phyloP scores from a whole-genome alignment of 2,888 invertebrate species.

The Schizotus pectinicornis region DNA sequence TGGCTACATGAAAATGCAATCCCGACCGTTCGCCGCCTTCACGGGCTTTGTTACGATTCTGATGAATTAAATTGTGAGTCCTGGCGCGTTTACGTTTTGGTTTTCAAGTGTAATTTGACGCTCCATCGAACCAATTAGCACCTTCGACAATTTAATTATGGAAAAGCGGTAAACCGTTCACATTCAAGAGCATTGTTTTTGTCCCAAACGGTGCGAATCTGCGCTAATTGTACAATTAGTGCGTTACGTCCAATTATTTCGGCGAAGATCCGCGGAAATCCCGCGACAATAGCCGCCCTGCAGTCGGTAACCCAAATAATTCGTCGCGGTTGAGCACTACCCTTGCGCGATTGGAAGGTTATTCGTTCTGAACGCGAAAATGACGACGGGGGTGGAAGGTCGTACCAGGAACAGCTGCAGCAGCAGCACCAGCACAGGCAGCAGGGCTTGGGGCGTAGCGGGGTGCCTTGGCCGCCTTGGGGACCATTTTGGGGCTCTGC shows the following conservation, averaged over 20 bases:
- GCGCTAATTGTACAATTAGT: no score
- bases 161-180: no score
- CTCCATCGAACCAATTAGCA: no score
- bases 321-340: conserved; percentile 17
- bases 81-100: neutral
- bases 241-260: no score
- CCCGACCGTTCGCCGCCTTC: no score
- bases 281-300: no score
- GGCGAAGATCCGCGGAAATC: no score
- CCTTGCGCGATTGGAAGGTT: conserved; percentile 17
- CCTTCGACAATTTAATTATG: no score
- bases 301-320: conserved; percentile 19
- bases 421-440: conserved; percentile 75
- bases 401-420: conserved; percentile 73
- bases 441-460: conserved; percentile 64
- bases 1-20: conserved; percentile 4
- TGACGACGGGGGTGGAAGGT: neutral
- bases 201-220: no score
- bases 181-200: no score
- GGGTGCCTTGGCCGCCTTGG: conserved; percentile 53
- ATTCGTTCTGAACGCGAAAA: conserved; percentile 18
- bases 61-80: conserved; percentile 7
- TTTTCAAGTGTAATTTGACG: no score
- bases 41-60: no score
- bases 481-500: conserved; percentile 48